Evolutionary conservation across 1,140 invertebrate genomes (phyloP), one percentile per base, ranked within the genome.

Genomic region (Drosophila cardini): DNA sequence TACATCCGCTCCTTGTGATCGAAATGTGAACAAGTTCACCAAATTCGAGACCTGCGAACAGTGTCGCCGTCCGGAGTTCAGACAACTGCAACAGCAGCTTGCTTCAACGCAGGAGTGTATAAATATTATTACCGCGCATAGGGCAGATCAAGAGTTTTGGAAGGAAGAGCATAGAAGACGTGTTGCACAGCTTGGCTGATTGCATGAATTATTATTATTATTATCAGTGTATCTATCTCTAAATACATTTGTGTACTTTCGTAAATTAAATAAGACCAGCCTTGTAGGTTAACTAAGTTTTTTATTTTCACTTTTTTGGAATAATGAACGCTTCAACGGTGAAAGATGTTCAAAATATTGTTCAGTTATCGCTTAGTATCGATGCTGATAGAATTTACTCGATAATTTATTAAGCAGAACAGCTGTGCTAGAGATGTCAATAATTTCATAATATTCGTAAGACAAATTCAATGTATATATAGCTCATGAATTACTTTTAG

Each of bases 21-120:
- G 70, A 10, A 91, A 91, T 57, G 15, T 74, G 0, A 91, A 91
- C 61, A 91, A 91, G 55, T 91, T 90, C 16, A 87, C 34, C 15
- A 72, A 71, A 4, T 76, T 67, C 71, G 90, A 91, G 53, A 38
- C 57, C 6, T 89, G 84, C 21, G 34, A 90, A 38, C 65, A 53
- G 13, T 89, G 84, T 30, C 81, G 80, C 0, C 58, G 50, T 5
- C 74, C 77, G 0, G 71, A 85, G 7, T 58, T 76, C 26, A 50
- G 50, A n/a, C 34, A 63, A 5, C 34, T 81, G 8, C 71, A 68
- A 38, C 53, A 61, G 16, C 36, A 70, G 10, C 43, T 58, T 4
- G 34, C 60, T 0, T 48, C 45, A 11, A 65, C 80, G 1, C 60
- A 18, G 4, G 76, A 80, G 46, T 89, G 85, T 30, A 45, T 62